A percentile compares a stretch with the other conserved stretches of the same genome.
Evolutionary conservation across 2,797 vertebrate genomes (phyloP).

Genomic region (Thalassophryne amazonica): DNA sequence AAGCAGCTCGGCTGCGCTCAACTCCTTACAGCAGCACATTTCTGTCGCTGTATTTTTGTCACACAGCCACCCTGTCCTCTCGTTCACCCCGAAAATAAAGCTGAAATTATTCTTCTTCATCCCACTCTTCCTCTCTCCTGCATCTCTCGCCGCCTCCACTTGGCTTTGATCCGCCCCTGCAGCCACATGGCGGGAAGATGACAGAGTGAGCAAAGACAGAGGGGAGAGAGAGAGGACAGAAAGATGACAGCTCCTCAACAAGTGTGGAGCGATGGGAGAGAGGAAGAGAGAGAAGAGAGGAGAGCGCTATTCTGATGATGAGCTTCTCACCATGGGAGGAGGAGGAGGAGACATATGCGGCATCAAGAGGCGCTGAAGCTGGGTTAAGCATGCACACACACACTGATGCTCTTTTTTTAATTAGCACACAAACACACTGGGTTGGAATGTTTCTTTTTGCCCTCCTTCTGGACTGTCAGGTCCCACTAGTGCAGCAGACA

Average conservation of each 20-base stretch:
- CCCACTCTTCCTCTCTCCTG: constrained; percentile 21
- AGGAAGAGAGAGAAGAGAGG: constrained; percentile 18
- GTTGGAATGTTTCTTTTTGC: constrained; percentile 23
- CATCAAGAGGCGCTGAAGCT: constrained; percentile 56
- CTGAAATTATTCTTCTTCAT: constrained; percentile 56
- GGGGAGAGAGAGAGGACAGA: constrained; percentile 18
- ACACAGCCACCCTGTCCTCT: constrained; percentile 74
- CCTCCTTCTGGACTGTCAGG: too few species aligned
- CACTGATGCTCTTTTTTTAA: constrained; percentile 16
- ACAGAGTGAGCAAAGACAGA: constrained; percentile 53
- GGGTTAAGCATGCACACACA: constrained; percentile 45
- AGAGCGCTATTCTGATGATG: constrained; percentile 57
- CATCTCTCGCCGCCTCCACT: constrained; percentile 51
- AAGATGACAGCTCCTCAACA: constrained; percentile 77
- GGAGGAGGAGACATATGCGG: constrained; percentile 41
- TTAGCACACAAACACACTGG: constrained; percentile 6
- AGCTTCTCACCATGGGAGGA: constrained; percentile 50
- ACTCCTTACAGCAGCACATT: constrained; percentile 31
- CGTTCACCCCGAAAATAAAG: constrained; percentile 75
- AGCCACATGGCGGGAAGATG: constrained; percentile 71
- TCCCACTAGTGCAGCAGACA: too few species aligned
- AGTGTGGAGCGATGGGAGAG: constrained; percentile 51
- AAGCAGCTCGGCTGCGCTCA: constrained; percentile 15
- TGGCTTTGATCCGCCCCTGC: constrained; percentile 78
- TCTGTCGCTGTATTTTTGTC: constrained; percentile 60